Conservation (phyloP, 2,797 vertebrate genomes). For the Cyclura pinguis region DNA sequence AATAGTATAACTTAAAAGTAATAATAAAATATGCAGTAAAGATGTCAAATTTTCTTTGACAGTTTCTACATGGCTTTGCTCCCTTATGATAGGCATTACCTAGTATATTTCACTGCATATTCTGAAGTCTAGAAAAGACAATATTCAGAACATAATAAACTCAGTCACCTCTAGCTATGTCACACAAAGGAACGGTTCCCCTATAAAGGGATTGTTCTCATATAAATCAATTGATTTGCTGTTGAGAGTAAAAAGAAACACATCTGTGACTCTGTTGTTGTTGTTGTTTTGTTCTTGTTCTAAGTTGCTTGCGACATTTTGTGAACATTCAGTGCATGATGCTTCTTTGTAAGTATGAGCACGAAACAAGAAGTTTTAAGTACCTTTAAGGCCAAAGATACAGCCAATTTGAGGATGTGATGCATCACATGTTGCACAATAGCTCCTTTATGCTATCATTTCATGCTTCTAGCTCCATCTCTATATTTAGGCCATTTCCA, state of each 20-base stretch:
- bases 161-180: conserved; percentile 28
- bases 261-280: background rate
- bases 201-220: conserved; percentile 20
- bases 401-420: too few relatives aligned
- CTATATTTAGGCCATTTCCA: too few relatives aligned
- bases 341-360: too few relatives aligned
- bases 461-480: too few relatives aligned
- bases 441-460: background rate
- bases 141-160: conserved; percentile 38
- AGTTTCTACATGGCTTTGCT: conserved; percentile 60
- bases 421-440: background rate
- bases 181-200: conserved; percentile 11
- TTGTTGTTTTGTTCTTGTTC: too few relatives aligned
- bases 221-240: conserved; percentile 20
- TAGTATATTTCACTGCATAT: conserved; percentile 25
- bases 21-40: conserved; percentile 49
- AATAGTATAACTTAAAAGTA: conserved; percentile 60
- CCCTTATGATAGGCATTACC: conserved; percentile 33
- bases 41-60: conserved; percentile 42
- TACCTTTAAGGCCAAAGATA: too few relatives aligned
- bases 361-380: too few relatives aligned
- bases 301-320: background rate
- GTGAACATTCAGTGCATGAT: background rate
- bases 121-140: conserved; percentile 58
- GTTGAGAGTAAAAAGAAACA: background rate